Conservation (phyloP, 1,140 invertebrate species). For the Drosophila paulistorum region DNA sequence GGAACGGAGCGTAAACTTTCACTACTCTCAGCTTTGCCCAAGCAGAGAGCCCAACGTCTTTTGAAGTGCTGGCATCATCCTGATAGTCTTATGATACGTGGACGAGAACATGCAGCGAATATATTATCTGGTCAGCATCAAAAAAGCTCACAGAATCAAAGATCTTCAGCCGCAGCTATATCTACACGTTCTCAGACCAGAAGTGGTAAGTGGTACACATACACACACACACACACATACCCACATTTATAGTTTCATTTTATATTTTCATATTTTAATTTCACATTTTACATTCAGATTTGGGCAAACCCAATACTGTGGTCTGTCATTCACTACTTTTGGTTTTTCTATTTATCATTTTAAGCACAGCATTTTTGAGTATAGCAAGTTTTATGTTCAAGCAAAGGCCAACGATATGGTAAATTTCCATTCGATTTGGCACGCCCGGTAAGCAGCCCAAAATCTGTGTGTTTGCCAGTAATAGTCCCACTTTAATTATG, state of each 20-base stretch:
- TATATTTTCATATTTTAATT: conserved; percentile 36
- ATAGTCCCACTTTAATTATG: conserved; percentile 16
- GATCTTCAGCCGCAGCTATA: conserved; percentile 34
- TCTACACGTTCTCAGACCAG: conserved; percentile 55
- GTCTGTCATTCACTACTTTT: conserved; percentile 66
- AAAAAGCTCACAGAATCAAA: conserved; percentile 65
- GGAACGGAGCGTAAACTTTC: conserved; percentile 88
- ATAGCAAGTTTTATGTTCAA: conserved; percentile 47
- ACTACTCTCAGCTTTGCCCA: conserved; percentile 88
- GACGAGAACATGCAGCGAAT: conserved; percentile 90
- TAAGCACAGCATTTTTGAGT: conserved; percentile 56
- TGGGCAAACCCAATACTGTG: conserved; percentile 60
- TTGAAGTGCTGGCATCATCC: conserved; percentile 91
- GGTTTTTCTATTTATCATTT: conserved; percentile 69
- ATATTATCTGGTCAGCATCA: conserved; percentile 88
- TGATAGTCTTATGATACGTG: conserved; percentile 89
- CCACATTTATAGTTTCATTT: neutral
- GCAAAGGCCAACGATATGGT: conserved; percentile 42
- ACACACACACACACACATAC: too few species aligned
- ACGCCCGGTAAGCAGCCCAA: conserved; percentile 56
- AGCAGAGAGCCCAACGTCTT: conserved; percentile 89
- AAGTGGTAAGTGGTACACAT: conserved; percentile 46
- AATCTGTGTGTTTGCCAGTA: conserved; percentile 45
- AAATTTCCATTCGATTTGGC: conserved; percentile 16
- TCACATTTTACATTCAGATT: conserved; percentile 42